Evolutionary conservation across 2,113 vertebrate genomes (phyloP).

Genomic region (Caranx ignobilis): DNA sequence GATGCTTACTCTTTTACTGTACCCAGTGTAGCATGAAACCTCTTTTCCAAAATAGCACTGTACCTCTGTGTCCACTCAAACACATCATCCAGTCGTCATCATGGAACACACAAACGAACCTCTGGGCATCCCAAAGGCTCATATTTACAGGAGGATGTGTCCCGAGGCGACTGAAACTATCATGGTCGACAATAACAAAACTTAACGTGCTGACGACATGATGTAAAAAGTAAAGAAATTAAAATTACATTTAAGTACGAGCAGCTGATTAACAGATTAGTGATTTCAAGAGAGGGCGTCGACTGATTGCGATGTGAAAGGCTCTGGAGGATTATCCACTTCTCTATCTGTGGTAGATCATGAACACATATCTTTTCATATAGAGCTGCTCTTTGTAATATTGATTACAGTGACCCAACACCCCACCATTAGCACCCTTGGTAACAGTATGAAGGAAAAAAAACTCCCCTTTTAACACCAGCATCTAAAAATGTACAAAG

Average conservation of each 20-base stretch:
- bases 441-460: too few relatives aligned
- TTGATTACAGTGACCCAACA: too few relatives aligned
- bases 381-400: too few relatives aligned
- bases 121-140: slow-evolving; percentile 37
- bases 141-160: slow-evolving; percentile 33
- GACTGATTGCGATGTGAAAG: neutral
- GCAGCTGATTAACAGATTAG: neutral
- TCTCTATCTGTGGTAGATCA: neutral
- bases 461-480: too few relatives aligned
- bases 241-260: neutral
- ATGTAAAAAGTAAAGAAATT: slow-evolving; percentile 3
- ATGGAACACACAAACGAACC: slow-evolving; percentile 29
- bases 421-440: too few relatives aligned
- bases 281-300: neutral
- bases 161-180: neutral
- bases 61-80: slow-evolving; percentile 18
- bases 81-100: slow-evolving; percentile 23
- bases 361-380: too few relatives aligned
- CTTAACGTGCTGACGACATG: neutral
- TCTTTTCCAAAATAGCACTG: slow-evolving; percentile 23
- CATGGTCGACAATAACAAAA: slow-evolving; percentile 11
- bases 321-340: neutral
- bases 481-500: slow-evolving; percentile 14
- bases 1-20: neutral
- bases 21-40: neutral